Evolutionary conservation across 2,797 vertebrate species (phyloP), one percentile per base, ranked within the genome.

Genomic region (Amphiprion clarkii): DNA sequence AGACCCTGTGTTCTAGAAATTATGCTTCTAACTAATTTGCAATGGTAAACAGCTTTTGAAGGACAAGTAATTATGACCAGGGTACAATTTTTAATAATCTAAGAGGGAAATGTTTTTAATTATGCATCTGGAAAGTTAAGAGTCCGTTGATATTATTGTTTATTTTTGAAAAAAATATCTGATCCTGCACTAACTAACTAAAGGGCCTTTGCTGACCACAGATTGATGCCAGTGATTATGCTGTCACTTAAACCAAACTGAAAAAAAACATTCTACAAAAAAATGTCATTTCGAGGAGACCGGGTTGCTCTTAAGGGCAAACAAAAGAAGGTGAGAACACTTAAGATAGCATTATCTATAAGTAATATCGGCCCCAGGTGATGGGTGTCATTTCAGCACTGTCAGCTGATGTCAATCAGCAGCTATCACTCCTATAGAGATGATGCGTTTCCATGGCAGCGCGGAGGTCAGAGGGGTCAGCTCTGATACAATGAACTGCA

Each of bases 381-480:
- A 83, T 67, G 29, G 61, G 62, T 81, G 78, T 85, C 67, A 78
- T 66, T 49, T 71, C 40, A 39, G 54, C 67, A 40, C 57, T 25
- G 66, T 84, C 72, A 56, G 73, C 82, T 81, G 69, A 54, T 83
- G 83, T 82, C 88, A 88, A 79, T 90, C 82, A 83, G 31, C 61
- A 40, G 54, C 65, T 56, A 71, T 87, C 73, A 61, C 53, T 76
- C 54, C 27, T 51, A 3, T 19, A 74, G 55, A 74, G 63, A 51
- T 51, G 21, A 52, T 55, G 36, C 62, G 88, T 89, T 83, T 75
- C 89, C 86, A 84, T 87, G 85, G 88, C 66, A 91, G 90, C 87
- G 29, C 0, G 25, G 73, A 83, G 90, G 88, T 89, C 81, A 88
- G 81, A 84, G 68, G 73, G 90, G 86, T 92, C 84, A 88, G 54